Percentiles rank a stretch among this genome's conserved stretches.
Conservation (phyloP, 1,140 invertebrate species). For the Pachyrhynchus sulphureomaculatus region DNA sequence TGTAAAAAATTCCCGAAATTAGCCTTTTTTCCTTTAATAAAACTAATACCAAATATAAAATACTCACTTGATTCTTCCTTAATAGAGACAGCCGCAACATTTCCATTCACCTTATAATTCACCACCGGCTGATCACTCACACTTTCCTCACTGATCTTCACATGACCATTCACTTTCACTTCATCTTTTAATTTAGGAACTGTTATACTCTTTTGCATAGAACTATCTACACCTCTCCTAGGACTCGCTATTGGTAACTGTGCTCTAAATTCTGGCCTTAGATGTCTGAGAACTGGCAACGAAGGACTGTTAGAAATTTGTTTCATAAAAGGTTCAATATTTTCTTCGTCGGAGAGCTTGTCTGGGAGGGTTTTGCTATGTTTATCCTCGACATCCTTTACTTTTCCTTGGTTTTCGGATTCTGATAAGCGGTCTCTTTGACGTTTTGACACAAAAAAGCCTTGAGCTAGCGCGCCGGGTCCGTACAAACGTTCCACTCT, state of each 20-base stretch:
- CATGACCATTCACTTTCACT: constrained; percentile 40
- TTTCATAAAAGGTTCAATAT: constrained; percentile 33
- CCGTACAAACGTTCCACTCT: constrained; percentile 85
- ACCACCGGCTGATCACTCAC: background rate
- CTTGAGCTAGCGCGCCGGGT: constrained; percentile 77
- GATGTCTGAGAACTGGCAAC: constrained; percentile 75
- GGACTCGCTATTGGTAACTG: constrained; percentile 72
- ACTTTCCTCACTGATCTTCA: constrained; percentile 21
- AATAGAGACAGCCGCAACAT: background rate
- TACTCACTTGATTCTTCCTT: constrained; percentile 32
- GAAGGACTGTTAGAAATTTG: constrained; percentile 50
- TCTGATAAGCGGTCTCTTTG: constrained; percentile 42
- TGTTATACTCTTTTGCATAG: constrained; percentile 46
- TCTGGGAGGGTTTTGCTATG: constrained; percentile 47
- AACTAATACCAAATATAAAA: no score
- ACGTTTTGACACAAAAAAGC: constrained; percentile 72
- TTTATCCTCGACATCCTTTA: background rate
- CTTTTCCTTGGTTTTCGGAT: constrained; percentile 27
- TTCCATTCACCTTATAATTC: constrained; percentile 22
- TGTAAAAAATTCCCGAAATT: no score
- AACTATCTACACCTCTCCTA: constrained; percentile 35
- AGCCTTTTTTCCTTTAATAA: no score
- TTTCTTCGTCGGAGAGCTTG: constrained; percentile 34
- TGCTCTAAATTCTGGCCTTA: constrained; percentile 80
- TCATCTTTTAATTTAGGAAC: constrained; percentile 42